Base-by-base conservation (phyloP, 2,113 vertebrate species). In the Galemys pyrenaicus region DNA sequence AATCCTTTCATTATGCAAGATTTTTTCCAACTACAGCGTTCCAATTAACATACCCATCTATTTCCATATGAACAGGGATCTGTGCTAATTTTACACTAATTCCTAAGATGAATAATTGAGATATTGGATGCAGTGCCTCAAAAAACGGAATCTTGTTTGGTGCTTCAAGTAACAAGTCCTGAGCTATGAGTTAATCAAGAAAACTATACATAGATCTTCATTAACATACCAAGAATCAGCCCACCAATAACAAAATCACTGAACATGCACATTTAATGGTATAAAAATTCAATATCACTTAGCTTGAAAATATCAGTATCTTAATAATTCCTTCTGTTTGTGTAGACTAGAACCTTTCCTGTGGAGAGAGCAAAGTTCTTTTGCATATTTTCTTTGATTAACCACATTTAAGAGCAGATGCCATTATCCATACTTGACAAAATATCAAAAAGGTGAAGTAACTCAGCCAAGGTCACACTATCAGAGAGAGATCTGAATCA, bases 51-150 rank as follows among this genome's bases (percentile, higher is more conserved):
- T 96, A 98, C 96, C 89, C 94, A 97, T 96, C 81, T 90, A 98
- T 97, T 98, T 98, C 94, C 86, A 96, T 91, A 94, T 97, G 94
- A 97, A 91, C 73, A 97, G 9, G 32, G 90, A 96, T 98, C 95
- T 94, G 95, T 97, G 94, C 81, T 98, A 98, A 98, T 98, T 98
- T 97, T 97, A 95, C 70, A 98, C 97, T 98, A 98, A 98, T 98
- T 98, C 92, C 80, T 96, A 95, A 97, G 97, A 98, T 97, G 97
- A 98, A 98, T 98, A 98, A 98, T 95, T 97, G 97, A 98, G 67
- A 96, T 97, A 98, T 97, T 96, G 96, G 92, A 98, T 97, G 95
- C 96, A 97, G 91, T 49, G 64, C 51, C 95, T 98, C 74, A 97
- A 96, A 98, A 98, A 97, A 26, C 85, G 92, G 91, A 97, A 97